A percentile compares a stretch with the other conserved stretches of the same genome.
Conservation (phyloP, 2,888 invertebrate species). For the Lepidocyrtoides sp. region DNA sequence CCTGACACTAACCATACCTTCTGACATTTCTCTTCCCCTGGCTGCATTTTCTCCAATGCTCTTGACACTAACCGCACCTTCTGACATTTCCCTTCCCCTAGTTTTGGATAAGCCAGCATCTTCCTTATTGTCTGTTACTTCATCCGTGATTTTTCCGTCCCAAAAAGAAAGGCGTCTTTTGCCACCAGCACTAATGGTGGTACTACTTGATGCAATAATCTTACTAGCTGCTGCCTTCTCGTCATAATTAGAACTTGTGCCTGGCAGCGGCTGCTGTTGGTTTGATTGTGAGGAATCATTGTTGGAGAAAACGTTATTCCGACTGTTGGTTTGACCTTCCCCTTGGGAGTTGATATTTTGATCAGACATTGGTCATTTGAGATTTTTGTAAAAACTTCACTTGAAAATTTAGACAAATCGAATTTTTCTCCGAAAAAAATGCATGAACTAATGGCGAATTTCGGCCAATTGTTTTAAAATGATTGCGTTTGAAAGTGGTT, state of each 20-base stretch:
- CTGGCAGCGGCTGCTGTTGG: not conserved
- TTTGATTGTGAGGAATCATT: not conserved
- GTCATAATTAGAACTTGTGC: not conserved
- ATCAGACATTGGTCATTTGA: not conserved
- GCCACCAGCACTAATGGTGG: too few species aligned
- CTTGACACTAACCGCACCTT: not conserved
- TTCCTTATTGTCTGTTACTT: too few species aligned
- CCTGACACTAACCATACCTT: not conserved
- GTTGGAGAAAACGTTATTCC: not conserved
- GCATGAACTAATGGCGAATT: too few species aligned
- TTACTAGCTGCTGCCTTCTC: not conserved
- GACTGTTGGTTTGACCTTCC: too few species aligned
- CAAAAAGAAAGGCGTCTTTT: too few species aligned
- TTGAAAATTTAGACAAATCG: not conserved
- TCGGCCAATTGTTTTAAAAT: too few species aligned
- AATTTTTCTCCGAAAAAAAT: too few species aligned
- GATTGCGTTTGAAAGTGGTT: too few species aligned
- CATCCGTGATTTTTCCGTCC: too few species aligned
- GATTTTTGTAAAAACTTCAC: not conserved
- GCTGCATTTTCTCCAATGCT: not conserved
- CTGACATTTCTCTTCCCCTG: constrained; percentile 7
- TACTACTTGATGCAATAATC: too few species aligned
- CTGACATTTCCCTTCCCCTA: constrained; percentile 7
- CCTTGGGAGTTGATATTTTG: not conserved
- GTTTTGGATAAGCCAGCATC: too few species aligned